Percentiles rank a stretch among this genome's conserved stretches.
These are phyloP conservation scores for Aphis gossypii DNA, from an alignment of 1,140 invertebrate genomes.

Conservation along the genomic window DNA sequence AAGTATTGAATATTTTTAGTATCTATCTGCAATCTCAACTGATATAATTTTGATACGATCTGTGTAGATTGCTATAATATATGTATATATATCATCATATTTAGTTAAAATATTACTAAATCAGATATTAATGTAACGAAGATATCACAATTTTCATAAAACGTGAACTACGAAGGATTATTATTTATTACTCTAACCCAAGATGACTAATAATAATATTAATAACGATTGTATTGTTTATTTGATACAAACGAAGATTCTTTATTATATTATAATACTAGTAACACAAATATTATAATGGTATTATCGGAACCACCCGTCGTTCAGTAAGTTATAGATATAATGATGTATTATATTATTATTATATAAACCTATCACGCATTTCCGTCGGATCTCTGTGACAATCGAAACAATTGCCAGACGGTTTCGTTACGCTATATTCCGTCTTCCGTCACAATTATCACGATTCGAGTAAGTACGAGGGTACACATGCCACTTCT, in stretches of 20 bases:
- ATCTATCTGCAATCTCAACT: not conserved
- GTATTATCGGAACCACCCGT: not conserved
- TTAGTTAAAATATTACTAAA: not conserved
- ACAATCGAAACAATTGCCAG: not conserved
- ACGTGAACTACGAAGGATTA: not conserved
- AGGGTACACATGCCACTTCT: not conserved
- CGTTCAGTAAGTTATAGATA: not conserved
- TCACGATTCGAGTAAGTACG: not conserved
- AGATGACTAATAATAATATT: too few species aligned
- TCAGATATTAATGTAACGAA: not conserved
- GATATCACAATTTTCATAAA: not conserved
- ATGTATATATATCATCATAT: not conserved
- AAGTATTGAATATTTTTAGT: not conserved
- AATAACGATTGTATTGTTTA: not conserved
- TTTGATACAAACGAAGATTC: not conserved
- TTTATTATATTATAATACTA: not conserved
- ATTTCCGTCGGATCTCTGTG: not conserved
- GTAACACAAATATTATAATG: not conserved
- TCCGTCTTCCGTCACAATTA: not conserved
- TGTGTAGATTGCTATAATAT: not conserved
- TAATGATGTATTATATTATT: not conserved
- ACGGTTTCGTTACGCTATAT: not conserved
- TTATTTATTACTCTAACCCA: not conserved
- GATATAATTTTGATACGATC: not conserved
- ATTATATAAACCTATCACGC: not conserved